A percentile compares a stretch with the other conserved stretches of the same genome.
phyloP scores from a whole-genome alignment of 2,888 invertebrate genomes.

The Ctena decussata region DNA sequence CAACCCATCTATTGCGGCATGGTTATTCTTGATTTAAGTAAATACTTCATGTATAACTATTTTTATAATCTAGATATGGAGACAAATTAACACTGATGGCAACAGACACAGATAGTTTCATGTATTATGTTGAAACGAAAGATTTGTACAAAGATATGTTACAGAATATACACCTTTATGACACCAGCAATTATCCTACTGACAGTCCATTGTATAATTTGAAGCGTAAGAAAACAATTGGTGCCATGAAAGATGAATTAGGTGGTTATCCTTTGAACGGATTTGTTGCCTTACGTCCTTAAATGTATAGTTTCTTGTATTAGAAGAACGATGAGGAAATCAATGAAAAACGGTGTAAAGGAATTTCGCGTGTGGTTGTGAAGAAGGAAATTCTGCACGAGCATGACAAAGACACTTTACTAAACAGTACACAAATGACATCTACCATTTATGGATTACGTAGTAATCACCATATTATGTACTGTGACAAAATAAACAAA shows the following conservation, averaged over 20 bases:
- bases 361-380: conserved; percentile 16
- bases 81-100: conserved; percentile 41
- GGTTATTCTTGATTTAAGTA: conserved; percentile 71
- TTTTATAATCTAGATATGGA: conserved; percentile 70
- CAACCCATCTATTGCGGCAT: conserved; percentile 37
- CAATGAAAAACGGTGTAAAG: conserved; percentile 16
- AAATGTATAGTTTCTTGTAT: conserved; percentile 49
- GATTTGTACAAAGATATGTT: conserved; percentile 54
- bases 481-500: conserved; percentile 25
- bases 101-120: conserved; percentile 47
- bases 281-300: conserved; percentile 72
- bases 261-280: conserved; percentile 67
- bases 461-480: conserved; percentile 21
- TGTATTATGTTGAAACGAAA: conserved; percentile 35
- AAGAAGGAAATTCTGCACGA: background rate
- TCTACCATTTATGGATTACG: conserved; percentile 5
- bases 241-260: conserved; percentile 26
- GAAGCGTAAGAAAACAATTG: conserved; percentile 81
- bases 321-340: conserved; percentile 35
- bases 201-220: conserved; percentile 66
- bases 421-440: background rate
- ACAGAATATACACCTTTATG: conserved; percentile 32
- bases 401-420: conserved; percentile 25
- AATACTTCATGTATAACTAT: conserved; percentile 85
- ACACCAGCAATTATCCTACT: conserved; percentile 79